A percentile compares a stretch with the other conserved stretches of the same genome.
phyloP scores from a whole-genome alignment of 2,888 invertebrate genomes.

The Dicycla oo region DNA sequence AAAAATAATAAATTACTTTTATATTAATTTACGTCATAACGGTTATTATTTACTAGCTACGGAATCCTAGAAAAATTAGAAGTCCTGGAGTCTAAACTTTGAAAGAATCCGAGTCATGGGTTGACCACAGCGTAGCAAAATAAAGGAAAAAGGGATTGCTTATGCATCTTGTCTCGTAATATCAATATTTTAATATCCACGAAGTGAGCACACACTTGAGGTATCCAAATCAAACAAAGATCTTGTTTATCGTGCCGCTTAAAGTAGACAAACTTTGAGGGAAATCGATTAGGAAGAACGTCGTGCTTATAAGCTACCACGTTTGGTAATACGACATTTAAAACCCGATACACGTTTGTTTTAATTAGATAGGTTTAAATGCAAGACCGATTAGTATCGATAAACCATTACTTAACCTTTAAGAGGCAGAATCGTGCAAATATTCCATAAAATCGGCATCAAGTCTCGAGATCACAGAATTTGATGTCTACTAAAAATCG shows the following conservation, averaged over 20 bases:
- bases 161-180: constrained; percentile 17
- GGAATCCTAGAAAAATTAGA: not conserved
- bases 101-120: not conserved
- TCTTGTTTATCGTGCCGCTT: constrained; percentile 38
- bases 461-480: constrained; percentile 42
- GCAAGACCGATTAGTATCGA: constrained; percentile 50
- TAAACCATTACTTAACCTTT: constrained; percentile 48
- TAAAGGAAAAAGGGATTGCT: constrained; percentile 6
- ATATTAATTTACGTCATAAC: not conserved
- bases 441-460: constrained; percentile 48
- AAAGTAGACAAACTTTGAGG: constrained; percentile 34
- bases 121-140: not conserved
- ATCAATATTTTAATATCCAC: constrained; percentile 50
- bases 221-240: constrained; percentile 44
- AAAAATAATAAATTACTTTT: not conserved
- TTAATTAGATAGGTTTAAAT: constrained; percentile 55
- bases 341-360: constrained; percentile 53
- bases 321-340: constrained; percentile 53
- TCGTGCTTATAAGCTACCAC: constrained; percentile 29
- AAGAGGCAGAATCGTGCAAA: constrained; percentile 50
- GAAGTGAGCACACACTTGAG: constrained; percentile 32
- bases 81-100: not conserved
- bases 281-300: constrained; percentile 39
- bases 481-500: constrained; percentile 41
- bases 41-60: not conserved